Evolutionary conservation across 2,113 vertebrate species (phyloP).

Genomic region (Globicephala melas): DNA sequence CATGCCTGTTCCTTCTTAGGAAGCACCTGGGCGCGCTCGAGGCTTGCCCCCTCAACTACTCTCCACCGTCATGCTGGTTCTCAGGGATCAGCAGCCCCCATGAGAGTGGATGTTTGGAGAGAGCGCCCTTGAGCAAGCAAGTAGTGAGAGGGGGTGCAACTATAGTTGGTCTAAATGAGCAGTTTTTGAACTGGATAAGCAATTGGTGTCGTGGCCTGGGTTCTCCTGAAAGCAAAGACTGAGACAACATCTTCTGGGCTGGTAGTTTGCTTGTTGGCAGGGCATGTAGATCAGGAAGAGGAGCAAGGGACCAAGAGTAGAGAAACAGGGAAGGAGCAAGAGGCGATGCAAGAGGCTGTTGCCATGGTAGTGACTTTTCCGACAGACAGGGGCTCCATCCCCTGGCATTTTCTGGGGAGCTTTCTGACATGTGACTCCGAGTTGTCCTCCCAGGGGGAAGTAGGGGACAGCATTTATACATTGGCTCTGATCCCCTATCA

Average conservation of each 20-base stretch:
- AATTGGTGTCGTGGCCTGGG: not conserved
- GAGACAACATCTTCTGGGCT: not conserved
- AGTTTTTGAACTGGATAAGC: not conserved
- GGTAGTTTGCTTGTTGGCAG: not conserved
- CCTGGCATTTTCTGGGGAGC: not conserved
- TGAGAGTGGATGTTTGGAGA: not conserved
- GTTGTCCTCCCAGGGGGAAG: not conserved
- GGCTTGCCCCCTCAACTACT: not conserved
- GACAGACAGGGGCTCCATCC: not conserved
- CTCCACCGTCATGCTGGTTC: not conserved
- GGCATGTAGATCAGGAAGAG: no score
- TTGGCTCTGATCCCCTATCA: no score
- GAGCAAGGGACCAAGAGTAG: not conserved
- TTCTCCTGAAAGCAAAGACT: not conserved
- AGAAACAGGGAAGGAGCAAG: not conserved
- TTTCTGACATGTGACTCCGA: not conserved
- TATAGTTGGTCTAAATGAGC: not conserved
- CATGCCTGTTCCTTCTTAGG: not conserved
- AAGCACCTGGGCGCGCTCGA: not conserved
- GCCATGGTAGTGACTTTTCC: not conserved
- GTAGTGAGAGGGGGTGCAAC: not conserved
- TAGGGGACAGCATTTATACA: not conserved
- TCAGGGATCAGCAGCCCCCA: not conserved
- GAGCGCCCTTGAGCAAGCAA: not conserved
- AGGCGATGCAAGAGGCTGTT: rapidly evolving